phyloP scores from a whole-genome alignment of 2,888 invertebrate species.

The Acanthococcus lagerstroemiae region DNA sequence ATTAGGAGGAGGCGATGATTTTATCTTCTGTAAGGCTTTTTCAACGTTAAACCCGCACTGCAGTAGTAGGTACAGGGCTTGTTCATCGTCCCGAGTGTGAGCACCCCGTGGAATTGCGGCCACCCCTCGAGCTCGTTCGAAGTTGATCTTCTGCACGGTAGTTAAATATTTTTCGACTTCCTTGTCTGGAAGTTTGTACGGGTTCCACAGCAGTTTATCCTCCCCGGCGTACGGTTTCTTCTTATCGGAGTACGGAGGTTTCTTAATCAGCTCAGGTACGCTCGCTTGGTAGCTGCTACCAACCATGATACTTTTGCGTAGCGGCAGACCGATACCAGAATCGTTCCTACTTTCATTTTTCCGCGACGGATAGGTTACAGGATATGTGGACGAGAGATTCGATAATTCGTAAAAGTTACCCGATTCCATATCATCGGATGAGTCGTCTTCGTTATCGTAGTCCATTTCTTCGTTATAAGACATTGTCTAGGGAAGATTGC shows the following conservation, averaged over 20 bases:
- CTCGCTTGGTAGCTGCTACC: conserved; percentile 88
- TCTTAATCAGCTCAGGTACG: conserved; percentile 59
- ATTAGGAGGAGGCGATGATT: conserved; percentile 41
- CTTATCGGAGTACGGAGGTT: conserved; percentile 31
- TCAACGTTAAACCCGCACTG: conserved; percentile 94
- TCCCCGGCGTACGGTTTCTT: conserved; percentile 44
- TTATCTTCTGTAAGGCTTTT: conserved; percentile 55
- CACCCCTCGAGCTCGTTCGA: conserved; percentile 44
- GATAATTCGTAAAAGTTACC: conserved; percentile 14
- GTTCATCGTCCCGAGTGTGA: conserved; percentile 76
- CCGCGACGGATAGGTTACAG: conserved; percentile 6
- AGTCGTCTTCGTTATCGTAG: conserved; percentile 17
- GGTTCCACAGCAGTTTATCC: conserved; percentile 90
- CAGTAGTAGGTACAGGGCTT: conserved; percentile 77
- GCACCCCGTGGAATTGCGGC: conserved; percentile 56
- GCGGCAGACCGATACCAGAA: conserved; percentile 26
- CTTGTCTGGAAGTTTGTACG: conserved; percentile 58
- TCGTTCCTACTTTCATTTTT: conserved; percentile 18
- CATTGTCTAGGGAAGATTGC: too few relatives aligned
- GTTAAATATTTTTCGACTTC: conserved; percentile 70
- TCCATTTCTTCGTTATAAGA: conserved; percentile 9
- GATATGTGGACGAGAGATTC: conserved; percentile 12
- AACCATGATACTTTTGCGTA: conserved; percentile 73
- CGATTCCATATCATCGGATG: conserved; percentile 15
- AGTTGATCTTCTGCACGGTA: conserved; percentile 43